These are phyloP conservation scores for Hydractinia echinata DNA, from an alignment of 30 jellyfish, hydroid and myxozoan species.

Conservation along the genomic window DNA sequence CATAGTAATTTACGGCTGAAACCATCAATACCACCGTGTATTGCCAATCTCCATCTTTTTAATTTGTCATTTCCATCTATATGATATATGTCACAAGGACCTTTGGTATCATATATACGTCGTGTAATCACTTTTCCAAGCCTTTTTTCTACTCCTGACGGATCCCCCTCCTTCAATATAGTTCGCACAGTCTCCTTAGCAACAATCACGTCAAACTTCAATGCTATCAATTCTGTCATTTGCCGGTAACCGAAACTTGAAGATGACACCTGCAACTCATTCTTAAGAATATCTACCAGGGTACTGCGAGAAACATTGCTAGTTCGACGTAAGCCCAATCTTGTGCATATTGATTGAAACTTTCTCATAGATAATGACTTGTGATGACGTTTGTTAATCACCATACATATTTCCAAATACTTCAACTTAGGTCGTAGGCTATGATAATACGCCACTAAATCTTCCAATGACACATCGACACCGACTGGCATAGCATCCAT, in stretches of 20 bases:
- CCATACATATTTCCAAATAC: background rate
- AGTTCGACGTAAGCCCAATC: background rate
- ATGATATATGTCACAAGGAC: conserved; percentile 29
- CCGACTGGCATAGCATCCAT: no score
- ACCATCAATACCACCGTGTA: no score
- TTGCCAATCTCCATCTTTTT: background rate
- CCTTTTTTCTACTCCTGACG: background rate
- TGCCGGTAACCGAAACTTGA: background rate
- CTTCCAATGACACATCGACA: no score
- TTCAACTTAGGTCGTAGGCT: background rate
- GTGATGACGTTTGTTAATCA: background rate
- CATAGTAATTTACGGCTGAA: no score
- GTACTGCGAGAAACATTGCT: background rate
- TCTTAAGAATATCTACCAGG: background rate
- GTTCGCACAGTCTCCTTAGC: conserved; percentile 18
- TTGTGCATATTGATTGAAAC: background rate
- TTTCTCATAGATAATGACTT: conserved; percentile 1
- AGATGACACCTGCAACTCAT: background rate
- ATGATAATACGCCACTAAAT: no score
- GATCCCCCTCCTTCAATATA: conserved; percentile 3
- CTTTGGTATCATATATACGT: background rate
- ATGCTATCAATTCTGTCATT: background rate
- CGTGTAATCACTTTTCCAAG: no score
- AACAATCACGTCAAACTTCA: background rate
- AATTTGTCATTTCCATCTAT: conserved; percentile 26